phyloP scores from a whole-genome alignment of 2,797 vertebrate species.

The Arremon brunneinucha region DNA sequence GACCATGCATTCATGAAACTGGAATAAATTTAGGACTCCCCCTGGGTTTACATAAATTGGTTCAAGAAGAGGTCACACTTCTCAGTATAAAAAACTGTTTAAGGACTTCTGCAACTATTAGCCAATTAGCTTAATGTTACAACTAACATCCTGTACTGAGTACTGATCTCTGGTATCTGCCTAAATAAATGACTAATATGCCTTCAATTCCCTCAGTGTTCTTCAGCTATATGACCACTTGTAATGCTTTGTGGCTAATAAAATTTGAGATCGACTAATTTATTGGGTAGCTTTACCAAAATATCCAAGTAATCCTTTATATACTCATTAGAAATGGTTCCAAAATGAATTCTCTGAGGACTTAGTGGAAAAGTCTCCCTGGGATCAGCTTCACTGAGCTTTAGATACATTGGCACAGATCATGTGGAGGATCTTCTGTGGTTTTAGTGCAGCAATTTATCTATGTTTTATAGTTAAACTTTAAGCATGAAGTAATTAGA shows the following conservation, averaged over 20 bases:
- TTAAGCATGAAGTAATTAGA: constrained; percentile 70
- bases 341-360: constrained; percentile 44
- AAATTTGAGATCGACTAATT: constrained; percentile 73
- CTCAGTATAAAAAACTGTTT: constrained; percentile 42
- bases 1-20: constrained; percentile 24
- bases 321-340: constrained; percentile 59
- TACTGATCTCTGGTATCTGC: constrained; percentile 57
- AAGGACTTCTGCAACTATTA: constrained; percentile 67
- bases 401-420: constrained; percentile 60
- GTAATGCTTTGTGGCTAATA: constrained; percentile 64
- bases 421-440: constrained; percentile 52
- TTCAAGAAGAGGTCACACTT: constrained; percentile 66
- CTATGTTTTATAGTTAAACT: constrained; percentile 73
- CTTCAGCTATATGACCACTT: constrained; percentile 13
- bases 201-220: constrained; percentile 54
- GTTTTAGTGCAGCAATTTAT: constrained; percentile 70
- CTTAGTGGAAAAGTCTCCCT: constrained; percentile 35
- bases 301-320: constrained; percentile 68
- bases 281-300: constrained; percentile 71
- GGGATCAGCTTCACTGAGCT: constrained; percentile 62
- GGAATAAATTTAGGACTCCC: constrained; percentile 64
- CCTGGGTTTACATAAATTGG: constrained; percentile 60
- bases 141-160: constrained; percentile 26
- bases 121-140: constrained; percentile 68
- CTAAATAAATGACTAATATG: constrained; percentile 45